phyloP scores from a whole-genome alignment of 2,113 vertebrate genomes.

The Lethenteron reissneri region DNA sequence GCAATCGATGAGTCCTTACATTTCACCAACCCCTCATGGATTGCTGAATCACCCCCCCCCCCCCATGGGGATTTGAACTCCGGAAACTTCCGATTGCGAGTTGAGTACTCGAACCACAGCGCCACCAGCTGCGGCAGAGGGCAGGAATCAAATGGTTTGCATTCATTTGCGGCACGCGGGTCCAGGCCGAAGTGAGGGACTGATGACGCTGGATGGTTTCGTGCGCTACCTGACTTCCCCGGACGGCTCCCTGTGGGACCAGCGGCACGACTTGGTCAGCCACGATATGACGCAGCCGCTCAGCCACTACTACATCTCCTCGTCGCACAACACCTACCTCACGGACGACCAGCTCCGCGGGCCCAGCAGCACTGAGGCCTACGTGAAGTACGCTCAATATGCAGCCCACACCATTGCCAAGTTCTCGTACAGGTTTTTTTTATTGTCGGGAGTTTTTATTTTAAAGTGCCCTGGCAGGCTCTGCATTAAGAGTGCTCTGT shows the following conservation, averaged over 20 bases:
- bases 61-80: too few species aligned
- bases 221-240: slow-evolving; percentile 70
- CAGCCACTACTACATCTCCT: slow-evolving; percentile 76
- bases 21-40: too few species aligned
- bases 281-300: slow-evolving; percentile 74
- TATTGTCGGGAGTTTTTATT: neutral
- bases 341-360: slow-evolving; percentile 66
- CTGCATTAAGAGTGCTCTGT: neutral
- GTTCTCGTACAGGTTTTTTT: neutral
- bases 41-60: too few species aligned
- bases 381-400: slow-evolving; percentile 35
- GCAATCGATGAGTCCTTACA: too few species aligned
- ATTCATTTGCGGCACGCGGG: too few species aligned
- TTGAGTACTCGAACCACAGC: too few species aligned
- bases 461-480: neutral
- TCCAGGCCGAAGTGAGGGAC: neutral
- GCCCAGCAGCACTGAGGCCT: slow-evolving; percentile 75
- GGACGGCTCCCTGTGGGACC: slow-evolving; percentile 51
- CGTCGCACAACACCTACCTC: slow-evolving; percentile 89
- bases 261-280: slow-evolving; percentile 31
- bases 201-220: slow-evolving; percentile 80
- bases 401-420: neutral
- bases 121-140: too few species aligned
- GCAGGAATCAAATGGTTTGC: too few species aligned
- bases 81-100: too few species aligned